These are phyloP conservation scores for Spodoptera frugiperda DNA, from an alignment of 1,140 invertebrate genomes.

Conservation along the genomic window DNA sequence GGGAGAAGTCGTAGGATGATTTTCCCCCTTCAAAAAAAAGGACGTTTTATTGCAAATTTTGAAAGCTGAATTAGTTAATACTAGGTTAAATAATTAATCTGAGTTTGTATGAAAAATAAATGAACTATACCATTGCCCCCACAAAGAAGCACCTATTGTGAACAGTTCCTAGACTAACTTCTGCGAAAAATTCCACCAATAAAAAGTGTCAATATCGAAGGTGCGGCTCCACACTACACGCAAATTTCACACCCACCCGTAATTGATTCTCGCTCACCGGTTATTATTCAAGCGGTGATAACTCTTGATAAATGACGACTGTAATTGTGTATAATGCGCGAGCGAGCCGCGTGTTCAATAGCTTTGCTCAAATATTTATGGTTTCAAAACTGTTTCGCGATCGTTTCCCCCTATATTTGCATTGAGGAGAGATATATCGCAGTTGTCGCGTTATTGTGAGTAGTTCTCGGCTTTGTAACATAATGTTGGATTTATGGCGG, in stretches of 20 bases:
- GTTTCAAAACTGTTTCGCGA: slow-evolving; percentile 16
- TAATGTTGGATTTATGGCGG: slow-evolving; percentile 21
- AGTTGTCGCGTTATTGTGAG: slow-evolving; percentile 29
- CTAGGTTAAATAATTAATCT: no score
- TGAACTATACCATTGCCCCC: no score
- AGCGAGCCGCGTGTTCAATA: slow-evolving; percentile 21
- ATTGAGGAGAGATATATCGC: slow-evolving; percentile 37
- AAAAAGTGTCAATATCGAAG: background rate
- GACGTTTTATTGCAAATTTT: no score
- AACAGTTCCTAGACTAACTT: background rate
- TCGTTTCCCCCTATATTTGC: slow-evolving; percentile 38
- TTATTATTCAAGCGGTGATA: slow-evolving; percentile 33
- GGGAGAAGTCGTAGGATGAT: no score
- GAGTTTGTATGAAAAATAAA: no score
- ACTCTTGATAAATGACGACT: slow-evolving; percentile 39
- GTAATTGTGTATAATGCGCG: slow-evolving; percentile 35
- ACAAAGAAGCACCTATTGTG: background rate
- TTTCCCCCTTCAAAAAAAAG: no score
- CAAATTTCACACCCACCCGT: slow-evolving; percentile 35
- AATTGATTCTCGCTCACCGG: slow-evolving; percentile 33
- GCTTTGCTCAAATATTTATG: slow-evolving; percentile 29
- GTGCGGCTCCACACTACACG: slow-evolving; percentile 18
- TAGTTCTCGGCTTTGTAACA: slow-evolving; percentile 27
- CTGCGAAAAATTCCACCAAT: background rate
- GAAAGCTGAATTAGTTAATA: no score